phyloP scores from a whole-genome alignment of 2,888 invertebrate genomes.

The Bellardia bayeri region DNA sequence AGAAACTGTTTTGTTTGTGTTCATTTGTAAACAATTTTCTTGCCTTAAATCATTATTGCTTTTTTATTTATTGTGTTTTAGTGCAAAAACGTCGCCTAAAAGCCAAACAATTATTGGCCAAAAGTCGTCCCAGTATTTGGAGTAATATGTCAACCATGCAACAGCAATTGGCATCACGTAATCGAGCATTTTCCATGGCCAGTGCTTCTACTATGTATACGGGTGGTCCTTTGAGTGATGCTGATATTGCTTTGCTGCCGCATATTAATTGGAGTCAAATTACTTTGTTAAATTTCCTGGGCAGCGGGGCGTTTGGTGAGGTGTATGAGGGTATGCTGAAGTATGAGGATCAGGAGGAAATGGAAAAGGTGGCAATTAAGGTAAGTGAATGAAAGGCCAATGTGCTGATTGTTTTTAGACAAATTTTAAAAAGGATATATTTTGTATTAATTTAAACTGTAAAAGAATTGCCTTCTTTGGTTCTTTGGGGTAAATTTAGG shows the following conservation, averaged over 20 bases:
- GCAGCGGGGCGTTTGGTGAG: conserved; percentile 98
- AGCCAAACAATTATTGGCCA: conserved; percentile 89
- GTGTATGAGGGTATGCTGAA: conserved; percentile 96
- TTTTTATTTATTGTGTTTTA: conserved; percentile 77
- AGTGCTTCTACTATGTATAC: conserved; percentile 92
- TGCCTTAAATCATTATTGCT: not conserved
- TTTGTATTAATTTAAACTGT: too few relatives aligned
- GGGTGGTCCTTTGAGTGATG: conserved; percentile 88
- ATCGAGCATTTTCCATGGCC: conserved; percentile 90
- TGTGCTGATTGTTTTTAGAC: too few relatives aligned
- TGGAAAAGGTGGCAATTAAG: conserved; percentile 96
- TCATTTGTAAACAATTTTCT: too few relatives aligned
- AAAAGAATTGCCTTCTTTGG: too few relatives aligned
- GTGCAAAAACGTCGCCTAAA: conserved; percentile 88
- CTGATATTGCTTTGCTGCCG: conserved; percentile 91
- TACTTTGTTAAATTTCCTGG: conserved; percentile 93
- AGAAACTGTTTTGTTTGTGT: not conserved
- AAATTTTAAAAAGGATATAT: too few relatives aligned
- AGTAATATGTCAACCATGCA: conserved; percentile 95
- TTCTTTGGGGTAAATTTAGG: too few relatives aligned
- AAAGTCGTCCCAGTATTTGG: conserved; percentile 86
- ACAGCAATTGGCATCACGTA: conserved; percentile 86
- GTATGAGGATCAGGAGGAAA: conserved; percentile 87
- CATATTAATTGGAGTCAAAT: conserved; percentile 95
- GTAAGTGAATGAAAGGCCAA: conserved; percentile 83